Percentiles rank a stretch among this genome's conserved stretches.
These are phyloP conservation scores for Watsonalla binaria DNA, from an alignment of 2,888 invertebrate genomes.

Conservation along the genomic window DNA sequence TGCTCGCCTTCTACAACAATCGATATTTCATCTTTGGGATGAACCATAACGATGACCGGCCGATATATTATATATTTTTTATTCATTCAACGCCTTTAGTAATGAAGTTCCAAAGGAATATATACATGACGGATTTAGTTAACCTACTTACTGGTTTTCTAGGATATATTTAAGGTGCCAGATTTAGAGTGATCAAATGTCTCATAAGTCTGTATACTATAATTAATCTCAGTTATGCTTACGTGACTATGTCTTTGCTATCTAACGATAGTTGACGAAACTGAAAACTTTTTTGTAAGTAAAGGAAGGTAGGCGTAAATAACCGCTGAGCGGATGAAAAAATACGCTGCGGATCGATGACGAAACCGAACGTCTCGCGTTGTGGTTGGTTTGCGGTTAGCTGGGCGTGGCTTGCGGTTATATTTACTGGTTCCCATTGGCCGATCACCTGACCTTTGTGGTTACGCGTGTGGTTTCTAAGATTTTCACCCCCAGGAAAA, in stretches of 20 bases:
- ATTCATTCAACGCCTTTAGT: neutral
- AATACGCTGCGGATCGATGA: slow-evolving; percentile 64
- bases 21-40: slow-evolving; percentile 74
- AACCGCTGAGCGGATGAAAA: slow-evolving; percentile 51
- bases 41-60: slow-evolving; percentile 21
- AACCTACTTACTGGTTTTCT: too few relatives aligned
- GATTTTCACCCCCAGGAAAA: slow-evolving; percentile 76
- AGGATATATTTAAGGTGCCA: too few relatives aligned
- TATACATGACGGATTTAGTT: too few relatives aligned
- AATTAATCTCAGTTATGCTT: too few relatives aligned
- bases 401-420: slow-evolving; percentile 81
- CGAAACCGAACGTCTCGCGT: slow-evolving; percentile 70
- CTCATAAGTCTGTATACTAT: too few relatives aligned
- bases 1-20: slow-evolving; percentile 65
- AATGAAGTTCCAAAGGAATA: too few relatives aligned
- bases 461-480: slow-evolving; percentile 81
- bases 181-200: too few relatives aligned
- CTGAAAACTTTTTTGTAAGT: slow-evolving; percentile 10
- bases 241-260: too few relatives aligned
- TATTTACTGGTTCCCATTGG: slow-evolving; percentile 79
- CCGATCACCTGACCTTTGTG: slow-evolving; percentile 77
- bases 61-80: slow-evolving; percentile 2
- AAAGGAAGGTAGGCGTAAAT: slow-evolving; percentile 31
- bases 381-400: slow-evolving; percentile 82
- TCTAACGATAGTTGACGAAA: too few relatives aligned